Percentiles rank a stretch among this genome's conserved stretches.
phyloP scores from a whole-genome alignment of 2,113 vertebrate genomes.

The Myotis lucifugus region DNA sequence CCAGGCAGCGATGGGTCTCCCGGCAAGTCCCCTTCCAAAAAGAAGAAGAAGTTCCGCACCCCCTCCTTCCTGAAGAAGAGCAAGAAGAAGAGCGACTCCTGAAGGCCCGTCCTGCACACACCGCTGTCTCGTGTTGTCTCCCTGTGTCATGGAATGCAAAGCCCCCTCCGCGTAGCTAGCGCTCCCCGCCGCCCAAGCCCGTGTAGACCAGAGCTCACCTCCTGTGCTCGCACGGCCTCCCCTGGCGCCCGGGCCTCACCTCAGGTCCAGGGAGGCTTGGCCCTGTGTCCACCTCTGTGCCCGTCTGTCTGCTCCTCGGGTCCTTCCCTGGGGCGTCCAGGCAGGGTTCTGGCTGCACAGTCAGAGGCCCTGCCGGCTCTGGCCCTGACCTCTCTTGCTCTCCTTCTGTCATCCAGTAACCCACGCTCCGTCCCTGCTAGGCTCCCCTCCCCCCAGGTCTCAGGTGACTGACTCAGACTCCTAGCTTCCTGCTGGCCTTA shows the following conservation, averaged over 20 bases:
- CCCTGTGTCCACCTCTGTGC: rapidly evolving
- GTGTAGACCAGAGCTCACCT: slow-evolving; percentile 82
- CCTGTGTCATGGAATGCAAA: slow-evolving; percentile 83
- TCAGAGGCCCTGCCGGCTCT: slow-evolving; percentile 41
- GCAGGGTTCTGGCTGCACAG: slow-evolving; percentile 20
- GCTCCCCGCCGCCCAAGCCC: slow-evolving; percentile 70
- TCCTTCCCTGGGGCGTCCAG: background rate
- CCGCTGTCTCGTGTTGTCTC: slow-evolving; percentile 84
- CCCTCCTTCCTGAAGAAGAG: slow-evolving; percentile 99
- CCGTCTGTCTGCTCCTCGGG: background rate
- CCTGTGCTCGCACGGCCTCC: slow-evolving; percentile 66
- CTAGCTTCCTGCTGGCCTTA: background rate
- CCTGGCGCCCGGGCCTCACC: background rate
- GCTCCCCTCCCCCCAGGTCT: slow-evolving; percentile 36
- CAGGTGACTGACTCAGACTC: slow-evolving; percentile 35
- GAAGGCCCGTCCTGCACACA: slow-evolving; percentile 80
- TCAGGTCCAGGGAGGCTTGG: background rate
- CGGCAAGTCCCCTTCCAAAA: slow-evolving; percentile 98
- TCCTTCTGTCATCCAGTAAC: background rate
- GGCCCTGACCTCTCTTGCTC: background rate
- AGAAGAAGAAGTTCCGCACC: slow-evolving; percentile 99
- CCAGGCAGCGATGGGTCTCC: slow-evolving; percentile 95
- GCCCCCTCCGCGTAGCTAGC: slow-evolving; percentile 71
- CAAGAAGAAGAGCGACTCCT: slow-evolving; percentile 97
- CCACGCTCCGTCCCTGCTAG: slow-evolving; percentile 23